Percentiles rank a stretch among this genome's conserved stretches.
Evolutionary conservation across 2,797 vertebrate genomes (phyloP).

Genomic region (Malurus leucopterus): DNA sequence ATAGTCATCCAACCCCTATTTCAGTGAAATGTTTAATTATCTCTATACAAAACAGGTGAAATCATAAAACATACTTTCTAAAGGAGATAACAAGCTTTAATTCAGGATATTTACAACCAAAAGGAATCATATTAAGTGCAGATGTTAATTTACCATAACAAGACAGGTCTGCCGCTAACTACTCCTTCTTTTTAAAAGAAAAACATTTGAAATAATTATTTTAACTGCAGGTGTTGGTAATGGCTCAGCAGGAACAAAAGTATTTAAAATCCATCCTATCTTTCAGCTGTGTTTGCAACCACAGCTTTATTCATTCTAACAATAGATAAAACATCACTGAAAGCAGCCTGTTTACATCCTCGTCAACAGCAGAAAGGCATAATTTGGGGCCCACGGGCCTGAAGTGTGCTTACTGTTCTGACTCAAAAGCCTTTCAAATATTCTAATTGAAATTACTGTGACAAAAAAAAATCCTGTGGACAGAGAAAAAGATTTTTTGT

Average conservation of each 20-base stretch:
- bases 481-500: not conserved
- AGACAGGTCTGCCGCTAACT: slow-evolving; percentile 54
- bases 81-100: slow-evolving; percentile 62
- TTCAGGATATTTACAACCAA: slow-evolving; percentile 55
- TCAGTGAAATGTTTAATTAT: slow-evolving; percentile 55
- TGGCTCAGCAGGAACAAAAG: slow-evolving; percentile 59
- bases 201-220: slow-evolving; percentile 64
- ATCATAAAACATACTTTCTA: slow-evolving; percentile 44
- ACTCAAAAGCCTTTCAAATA: not conserved
- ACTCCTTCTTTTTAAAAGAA: slow-evolving; percentile 52
- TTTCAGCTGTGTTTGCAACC: slow-evolving; percentile 39
- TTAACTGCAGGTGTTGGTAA: slow-evolving; percentile 62
- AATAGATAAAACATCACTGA: slow-evolving; percentile 13
- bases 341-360: slow-evolving; percentile 7
- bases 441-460: not conserved
- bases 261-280: slow-evolving; percentile 48
- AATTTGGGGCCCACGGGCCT: not conserved
- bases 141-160: slow-evolving; percentile 64
- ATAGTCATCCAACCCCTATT: slow-evolving; percentile 19
- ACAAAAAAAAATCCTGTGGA: not conserved
- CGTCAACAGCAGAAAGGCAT: not conserved
- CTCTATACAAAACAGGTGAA: slow-evolving; percentile 38
- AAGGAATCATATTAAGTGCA: slow-evolving; percentile 55
- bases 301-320: slow-evolving; percentile 27
- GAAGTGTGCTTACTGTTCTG: not conserved